Base-by-base conservation (phyloP, 2,888 invertebrate species). In the Asteroscopus sphinx region DNA sequence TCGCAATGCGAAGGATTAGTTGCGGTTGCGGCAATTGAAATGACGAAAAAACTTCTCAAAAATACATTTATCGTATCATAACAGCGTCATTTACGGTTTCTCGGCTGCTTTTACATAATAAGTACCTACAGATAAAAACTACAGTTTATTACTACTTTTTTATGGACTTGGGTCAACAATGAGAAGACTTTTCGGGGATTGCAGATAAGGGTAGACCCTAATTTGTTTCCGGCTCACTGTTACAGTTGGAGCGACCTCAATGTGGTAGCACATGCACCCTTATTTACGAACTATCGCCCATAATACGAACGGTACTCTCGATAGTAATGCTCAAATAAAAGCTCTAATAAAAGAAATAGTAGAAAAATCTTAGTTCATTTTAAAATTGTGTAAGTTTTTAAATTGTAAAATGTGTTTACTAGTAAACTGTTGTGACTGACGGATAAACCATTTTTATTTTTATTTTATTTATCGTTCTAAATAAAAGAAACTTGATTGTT, bases 1-100 rank as follows among this genome's bases (percentile, higher is more conserved):
- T 39, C 67, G 60, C 67, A 66, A 42, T 71, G 67, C 67, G 71
- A 46, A 60, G 37, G 32, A 48, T 60, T 48, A 49, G 32, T 17
- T 28, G 11, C 25, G n/a, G n/a, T 9, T 15, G 5, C 11, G 3
- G n/a, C n/a, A 13, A 32, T 33, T 47, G 45, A 46, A 68, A 2
- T 39, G 28, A 12, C 17, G 32, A 25, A 54, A 59, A 63, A 55
- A 60, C 42, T 61, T 67, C 2, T 21, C 11, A 26, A 32, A 52
- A n/a, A 17, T 8, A 17, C 44, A 12, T 41, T 58, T 17, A 44
- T 45, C 16, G 44, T 52, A 46, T 41, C 12, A 37, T 62, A 48
- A 68, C 21, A 35, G 35, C 35, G 42, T 26, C 39, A 58, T 57
- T 72, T 53, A 40, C 44, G 13, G 32, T 36, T 3, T 51, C 35